These are phyloP conservation scores for Scrobipalpa costella DNA, from an alignment of 2,888 invertebrate genomes.

Conservation along the genomic window DNA sequence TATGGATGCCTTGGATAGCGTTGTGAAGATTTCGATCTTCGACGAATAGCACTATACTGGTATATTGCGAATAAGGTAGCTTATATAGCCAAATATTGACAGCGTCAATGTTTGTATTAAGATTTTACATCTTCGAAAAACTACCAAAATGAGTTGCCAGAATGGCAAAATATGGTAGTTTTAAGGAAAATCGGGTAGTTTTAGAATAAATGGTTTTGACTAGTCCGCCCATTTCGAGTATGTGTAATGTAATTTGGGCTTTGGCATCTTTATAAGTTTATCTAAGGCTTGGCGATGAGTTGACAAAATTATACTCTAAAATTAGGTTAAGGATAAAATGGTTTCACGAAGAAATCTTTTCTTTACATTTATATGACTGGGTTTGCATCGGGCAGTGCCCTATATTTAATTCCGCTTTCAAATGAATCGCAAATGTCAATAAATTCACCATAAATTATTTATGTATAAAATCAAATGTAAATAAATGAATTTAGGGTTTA, in stretches of 20 bases:
- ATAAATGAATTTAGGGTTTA: slow-evolving; percentile 19
- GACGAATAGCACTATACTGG: slow-evolving; percentile 10
- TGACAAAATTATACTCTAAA: slow-evolving; percentile 10
- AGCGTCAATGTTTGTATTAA: slow-evolving; percentile 7
- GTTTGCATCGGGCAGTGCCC: slow-evolving; percentile 46
- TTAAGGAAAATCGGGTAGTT: background rate
- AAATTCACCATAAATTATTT: slow-evolving; percentile 10
- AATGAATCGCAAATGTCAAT: slow-evolving; percentile 5
- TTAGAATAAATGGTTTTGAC: slow-evolving; percentile 7
- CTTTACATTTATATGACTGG: slow-evolving; percentile 37
- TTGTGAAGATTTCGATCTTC: background rate
- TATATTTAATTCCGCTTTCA: slow-evolving; percentile 29
- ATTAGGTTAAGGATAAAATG: slow-evolving; percentile 17
- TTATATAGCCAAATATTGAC: slow-evolving; percentile 4
- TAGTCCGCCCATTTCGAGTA: slow-evolving; percentile 19
- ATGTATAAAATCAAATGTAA: slow-evolving; percentile 18
- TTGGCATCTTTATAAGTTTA: background rate
- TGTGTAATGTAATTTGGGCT: slow-evolving; percentile 6
- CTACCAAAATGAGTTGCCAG: slow-evolving; percentile 1
- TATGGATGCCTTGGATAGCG: background rate
- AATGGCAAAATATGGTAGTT: slow-evolving; percentile 6
- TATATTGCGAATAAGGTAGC: slow-evolving; percentile 2
- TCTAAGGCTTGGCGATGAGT: background rate
- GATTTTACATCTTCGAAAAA: too few relatives aligned
- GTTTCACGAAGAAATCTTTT: slow-evolving; percentile 28